Base-by-base conservation (phyloP, 2,113 vertebrate species). In the Chloebia gouldiae region DNA sequence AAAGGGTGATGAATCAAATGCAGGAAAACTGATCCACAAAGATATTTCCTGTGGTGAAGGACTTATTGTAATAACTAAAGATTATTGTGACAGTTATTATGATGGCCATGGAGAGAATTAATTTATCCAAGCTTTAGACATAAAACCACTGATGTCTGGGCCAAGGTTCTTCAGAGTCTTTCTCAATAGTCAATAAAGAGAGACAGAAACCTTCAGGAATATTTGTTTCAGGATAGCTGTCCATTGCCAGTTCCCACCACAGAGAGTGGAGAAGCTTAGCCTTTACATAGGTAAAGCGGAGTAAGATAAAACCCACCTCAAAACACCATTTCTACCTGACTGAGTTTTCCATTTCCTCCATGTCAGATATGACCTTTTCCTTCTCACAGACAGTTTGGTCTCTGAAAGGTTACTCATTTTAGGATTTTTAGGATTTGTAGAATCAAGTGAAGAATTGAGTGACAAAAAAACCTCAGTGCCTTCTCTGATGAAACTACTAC, bases 401-500 rank as follows among this genome's bases (percentile, higher is more conserved):
- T 39, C 39, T 39, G 16, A 83, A 57, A 64, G 1, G 21, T 63
- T 66, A 40, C 24, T 14, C 39, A 42, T 10, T 51, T 77, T 4
- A 2, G 9, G 18, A 50, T 80, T 10, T 51, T 77, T 4, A 2
- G 9, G 18, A 50, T 80, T 79, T 72, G 27, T 44, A 60, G 15
- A 13, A 72, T 68, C 23, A 40, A 42, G 30, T 11, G 33, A 25
- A 68, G 22, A 83, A 44, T 15, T 44, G 35, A 80, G 22, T 63
- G 37, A n/a, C 14, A n/a, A 56, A 68, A 78, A 76, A 39, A 1
- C 0, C 22, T 40, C 0, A 0, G 28, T 49, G 25, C 12, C 25
- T 69, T 49, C 47, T 28, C 3, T 37, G 31, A 49, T 23, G 18
- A 35, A 76, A 42, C 4, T 40, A 15, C 21, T 16, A 27, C 31